Base-by-base conservation (phyloP, 2,113 vertebrate genomes). In the Pomatorhinus ruficollis region DNA sequence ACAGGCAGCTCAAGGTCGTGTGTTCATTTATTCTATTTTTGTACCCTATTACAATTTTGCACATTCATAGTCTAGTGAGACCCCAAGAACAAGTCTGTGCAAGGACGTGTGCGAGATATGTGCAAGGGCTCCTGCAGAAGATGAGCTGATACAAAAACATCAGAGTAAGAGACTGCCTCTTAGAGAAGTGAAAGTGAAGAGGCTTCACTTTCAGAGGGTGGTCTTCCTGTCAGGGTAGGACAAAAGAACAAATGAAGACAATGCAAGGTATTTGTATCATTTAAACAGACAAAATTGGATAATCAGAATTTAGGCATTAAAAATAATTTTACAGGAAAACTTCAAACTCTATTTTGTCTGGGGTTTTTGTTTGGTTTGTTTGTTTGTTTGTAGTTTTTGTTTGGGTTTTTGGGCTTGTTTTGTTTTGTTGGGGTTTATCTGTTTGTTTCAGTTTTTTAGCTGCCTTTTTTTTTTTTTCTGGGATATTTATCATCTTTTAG, bases 321-420 rank as follows among this genome's bases (percentile, higher is more conserved):
- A 35, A 81, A 33, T 54, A 40, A 40, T 37, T 54, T 83, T 18
- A 59, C 4, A 35, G 8, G 28, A 64, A 79, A 72, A 53, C 7
- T 17, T 0, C 54, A 74, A 49, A 31, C 2, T 71, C 37, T 0
- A 0, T 30, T 86, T 79, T 66, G 9, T 27, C 71, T 59, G 44
- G 44, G 44, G 19, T 45, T 45, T 45, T 45, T 45, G 3, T 1
- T 16, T 11, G 1, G 13, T 42, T 45, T 45, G 2, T 1, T 21
- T 21, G 23, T 42, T 45, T 20, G 2, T 1, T 21, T 42, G 9
- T 39, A 39, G 39, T 42, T 14, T 3, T 42, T 53, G 3, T 31
- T 11, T 44, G 35, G 5, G 3, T 42, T 42, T 42, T 21, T 11
- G 22, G 45, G 12, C 13, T 60, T 19, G 18, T 30, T 22, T 52